Percentiles rank a stretch among this genome's conserved stretches.
Evolutionary conservation across 2,113 vertebrate genomes (phyloP).

Genomic region (Corydoras sp.): DNA sequence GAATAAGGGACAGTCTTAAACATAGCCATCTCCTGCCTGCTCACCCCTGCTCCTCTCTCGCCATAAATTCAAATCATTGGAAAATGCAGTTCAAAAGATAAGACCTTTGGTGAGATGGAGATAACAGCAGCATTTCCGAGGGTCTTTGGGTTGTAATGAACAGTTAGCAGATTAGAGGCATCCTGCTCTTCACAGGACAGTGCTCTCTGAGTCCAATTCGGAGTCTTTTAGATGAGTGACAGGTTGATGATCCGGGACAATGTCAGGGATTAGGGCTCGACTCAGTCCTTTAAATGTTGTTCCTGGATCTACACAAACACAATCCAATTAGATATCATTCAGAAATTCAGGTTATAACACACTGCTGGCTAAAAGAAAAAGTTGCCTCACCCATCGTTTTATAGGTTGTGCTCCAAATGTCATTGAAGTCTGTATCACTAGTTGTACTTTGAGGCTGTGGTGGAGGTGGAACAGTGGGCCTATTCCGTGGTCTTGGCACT

Average conservation of each 20-base stretch:
- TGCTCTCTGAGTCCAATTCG: conserved; percentile 87
- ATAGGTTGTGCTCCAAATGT: conserved; percentile 62
- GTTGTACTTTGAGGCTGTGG: conserved; percentile 74
- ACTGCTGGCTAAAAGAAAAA: too few relatives aligned
- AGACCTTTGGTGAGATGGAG: conserved; percentile 31
- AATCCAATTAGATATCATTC: not conserved
- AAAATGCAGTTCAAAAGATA: conserved; percentile 24
- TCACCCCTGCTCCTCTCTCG: not conserved
- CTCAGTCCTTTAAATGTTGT: conserved; percentile 69
- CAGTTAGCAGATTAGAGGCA: not conserved
- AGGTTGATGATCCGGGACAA: conserved; percentile 64
- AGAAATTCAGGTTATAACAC: too few relatives aligned
- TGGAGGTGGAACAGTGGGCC: conserved; percentile 84
- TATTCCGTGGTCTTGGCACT: conserved; percentile 85
- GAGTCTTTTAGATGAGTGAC: conserved; percentile 68
- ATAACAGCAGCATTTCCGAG: conserved; percentile 37
- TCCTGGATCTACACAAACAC: conserved; percentile 66
- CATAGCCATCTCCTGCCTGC: conserved; percentile 1
- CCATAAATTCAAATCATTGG: conserved; percentile 42
- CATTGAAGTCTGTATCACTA: conserved; percentile 38
- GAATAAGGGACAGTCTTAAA: not conserved
- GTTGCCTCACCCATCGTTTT: conserved; percentile 77
- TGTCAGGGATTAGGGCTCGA: conserved; percentile 65
- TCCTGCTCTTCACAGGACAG: conserved; percentile 74
- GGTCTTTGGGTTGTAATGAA: conserved; percentile 27